These are phyloP conservation scores for Hypomesus transpacificus DNA, from an alignment of 2,113 vertebrate species.

Conservation along the genomic window DNA sequence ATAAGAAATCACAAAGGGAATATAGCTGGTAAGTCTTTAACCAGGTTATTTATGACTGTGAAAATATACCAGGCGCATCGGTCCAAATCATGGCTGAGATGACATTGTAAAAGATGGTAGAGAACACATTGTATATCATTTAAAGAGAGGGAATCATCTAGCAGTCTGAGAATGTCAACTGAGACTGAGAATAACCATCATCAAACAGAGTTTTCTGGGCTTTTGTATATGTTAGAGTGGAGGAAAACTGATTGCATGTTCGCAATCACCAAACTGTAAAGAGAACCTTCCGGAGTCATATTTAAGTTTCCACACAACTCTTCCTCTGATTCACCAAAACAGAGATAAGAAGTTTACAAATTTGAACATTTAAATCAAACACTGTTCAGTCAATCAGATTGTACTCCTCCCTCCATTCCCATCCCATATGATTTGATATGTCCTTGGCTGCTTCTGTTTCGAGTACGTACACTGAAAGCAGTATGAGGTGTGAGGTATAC, in stretches of 20 bases:
- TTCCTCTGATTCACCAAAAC: constrained; percentile 39
- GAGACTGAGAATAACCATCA: constrained; percentile 34
- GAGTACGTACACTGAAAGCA: background rate
- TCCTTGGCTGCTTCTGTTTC: background rate
- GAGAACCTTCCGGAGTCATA: constrained; percentile 49
- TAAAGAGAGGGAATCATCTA: constrained; percentile 29
- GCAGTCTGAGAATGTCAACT: constrained; percentile 31
- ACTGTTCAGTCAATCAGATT: constrained; percentile 1
- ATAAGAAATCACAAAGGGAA: background rate
- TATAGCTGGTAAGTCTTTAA: background rate
- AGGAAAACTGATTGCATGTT: constrained; percentile 52
- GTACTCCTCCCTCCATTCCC: constrained; percentile 2
- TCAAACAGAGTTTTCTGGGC: constrained; percentile 40
- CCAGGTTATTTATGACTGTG: constrained; percentile 39
- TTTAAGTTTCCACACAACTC: constrained; percentile 43
- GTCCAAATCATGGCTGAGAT: constrained; percentile 35
- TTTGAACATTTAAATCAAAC: background rate
- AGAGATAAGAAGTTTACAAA: background rate
- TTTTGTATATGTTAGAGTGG: constrained; percentile 31
- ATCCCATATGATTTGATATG: background rate
- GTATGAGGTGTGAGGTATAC: background rate
- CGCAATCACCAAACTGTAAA: constrained; percentile 38
- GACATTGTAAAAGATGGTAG: constrained; percentile 15
- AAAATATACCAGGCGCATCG: constrained; percentile 22
- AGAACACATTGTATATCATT: constrained; percentile 37